These are phyloP conservation scores for Morone saxatilis DNA, from an alignment of 2,113 vertebrate species.

Conservation along the genomic window DNA sequence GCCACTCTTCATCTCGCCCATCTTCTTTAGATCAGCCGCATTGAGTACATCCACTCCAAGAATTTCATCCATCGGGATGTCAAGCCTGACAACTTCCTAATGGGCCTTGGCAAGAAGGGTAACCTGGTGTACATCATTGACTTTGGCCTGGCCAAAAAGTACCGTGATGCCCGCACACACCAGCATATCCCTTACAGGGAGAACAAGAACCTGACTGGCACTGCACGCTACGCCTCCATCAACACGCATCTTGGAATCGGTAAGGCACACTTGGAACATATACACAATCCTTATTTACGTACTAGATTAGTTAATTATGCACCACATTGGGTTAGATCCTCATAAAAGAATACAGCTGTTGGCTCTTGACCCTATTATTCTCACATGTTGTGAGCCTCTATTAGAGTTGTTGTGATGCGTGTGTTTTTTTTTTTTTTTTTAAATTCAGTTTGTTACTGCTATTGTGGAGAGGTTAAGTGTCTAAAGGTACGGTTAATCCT, in stretches of 20 bases:
- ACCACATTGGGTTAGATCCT: not conserved
- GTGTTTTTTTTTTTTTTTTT: not conserved
- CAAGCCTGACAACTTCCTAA: slow-evolving; percentile 97
- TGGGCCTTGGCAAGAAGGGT: slow-evolving; percentile 98
- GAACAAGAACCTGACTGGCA: slow-evolving; percentile 98
- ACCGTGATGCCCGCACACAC: slow-evolving; percentile 96
- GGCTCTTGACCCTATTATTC: not conserved
- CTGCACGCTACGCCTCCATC: slow-evolving; percentile 96
- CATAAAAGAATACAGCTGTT: not conserved
- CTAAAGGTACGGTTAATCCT: not conserved
- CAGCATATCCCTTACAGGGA: slow-evolving; percentile 98
- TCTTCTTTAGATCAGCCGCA: slow-evolving; percentile 92
- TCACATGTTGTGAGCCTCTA: not conserved
- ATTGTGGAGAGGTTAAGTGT: not conserved
- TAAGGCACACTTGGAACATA: slow-evolving; percentile 71
- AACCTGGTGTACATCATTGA: slow-evolving; percentile 99
- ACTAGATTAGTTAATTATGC: not conserved
- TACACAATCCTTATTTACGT: not conserved
- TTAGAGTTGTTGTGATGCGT: not conserved
- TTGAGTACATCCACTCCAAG: slow-evolving; percentile 99
- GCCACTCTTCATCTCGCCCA: not conserved
- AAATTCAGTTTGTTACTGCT: not conserved
- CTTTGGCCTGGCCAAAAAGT: slow-evolving; percentile 97
- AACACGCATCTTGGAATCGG: slow-evolving; percentile 98
- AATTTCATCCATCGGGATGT: slow-evolving; percentile 98